Evolutionary conservation across 2,888 invertebrate species (phyloP).

Genomic region (Amphipoea oculea): DNA sequence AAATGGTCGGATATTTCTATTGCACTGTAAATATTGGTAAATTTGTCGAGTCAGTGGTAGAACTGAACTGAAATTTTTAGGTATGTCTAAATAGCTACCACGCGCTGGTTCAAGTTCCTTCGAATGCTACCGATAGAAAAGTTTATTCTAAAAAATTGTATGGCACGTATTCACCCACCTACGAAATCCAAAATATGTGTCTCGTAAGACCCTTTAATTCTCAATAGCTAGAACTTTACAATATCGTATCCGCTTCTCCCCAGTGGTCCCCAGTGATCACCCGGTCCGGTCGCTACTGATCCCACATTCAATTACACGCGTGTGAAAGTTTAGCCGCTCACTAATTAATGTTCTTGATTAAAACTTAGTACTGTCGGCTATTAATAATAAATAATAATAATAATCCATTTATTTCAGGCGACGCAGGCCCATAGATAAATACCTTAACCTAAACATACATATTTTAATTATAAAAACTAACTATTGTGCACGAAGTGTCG

Average conservation of each 20-base stretch:
- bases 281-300: slow-evolving; percentile 30
- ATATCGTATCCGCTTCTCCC: background rate
- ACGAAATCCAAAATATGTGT: background rate
- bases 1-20: slow-evolving; percentile 33
- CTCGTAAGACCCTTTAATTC: background rate
- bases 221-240: background rate
- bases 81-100: background rate
- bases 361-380: slow-evolving; percentile 65
- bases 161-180: background rate
- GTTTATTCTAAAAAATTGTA: background rate
- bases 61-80: slow-evolving; percentile 6
- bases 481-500: too few species aligned
- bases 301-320: slow-evolving; percentile 66
- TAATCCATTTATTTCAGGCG: too few species aligned
- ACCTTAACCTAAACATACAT: too few species aligned
- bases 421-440: too few species aligned
- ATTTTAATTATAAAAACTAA: too few species aligned
- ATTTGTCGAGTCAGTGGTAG: slow-evolving; percentile 18
- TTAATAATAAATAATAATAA: too few species aligned
- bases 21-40: background rate
- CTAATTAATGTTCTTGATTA: slow-evolving; percentile 73
- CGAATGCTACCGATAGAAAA: background rate
- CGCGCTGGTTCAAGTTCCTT: background rate
- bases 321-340: slow-evolving; percentile 61
- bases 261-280: background rate